phyloP scores from a whole-genome alignment of 2,888 invertebrate genomes.

The Cactoblastis cactorum region DNA sequence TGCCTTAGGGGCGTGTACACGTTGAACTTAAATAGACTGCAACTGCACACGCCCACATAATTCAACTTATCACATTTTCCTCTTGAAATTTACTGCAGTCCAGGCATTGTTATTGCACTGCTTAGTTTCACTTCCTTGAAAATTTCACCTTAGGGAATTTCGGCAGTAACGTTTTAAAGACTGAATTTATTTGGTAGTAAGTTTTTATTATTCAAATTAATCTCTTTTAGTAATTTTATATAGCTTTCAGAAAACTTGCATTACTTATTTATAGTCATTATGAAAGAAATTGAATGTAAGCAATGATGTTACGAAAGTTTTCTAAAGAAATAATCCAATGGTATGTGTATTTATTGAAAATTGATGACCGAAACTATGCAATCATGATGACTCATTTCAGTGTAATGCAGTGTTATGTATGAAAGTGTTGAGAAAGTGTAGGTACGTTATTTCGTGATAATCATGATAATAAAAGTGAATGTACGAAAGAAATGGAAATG shows the following conservation, averaged over 20 bases:
- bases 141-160: neutral
- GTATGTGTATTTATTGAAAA: neutral
- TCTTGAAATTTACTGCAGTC: neutral
- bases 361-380: neutral
- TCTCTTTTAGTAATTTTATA: neutral
- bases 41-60: slow-evolving; percentile 1
- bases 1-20: slow-evolving; percentile 37
- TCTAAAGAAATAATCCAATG: neutral
- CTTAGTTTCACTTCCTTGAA: neutral
- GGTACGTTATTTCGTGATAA: slow-evolving; percentile 35
- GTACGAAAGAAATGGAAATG: too few relatives aligned
- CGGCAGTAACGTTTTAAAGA: too few relatives aligned
- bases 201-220: neutral
- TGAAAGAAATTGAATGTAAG: neutral
- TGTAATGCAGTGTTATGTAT: neutral
- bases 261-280: too few relatives aligned
- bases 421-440: slow-evolving; percentile 28
- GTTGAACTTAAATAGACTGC: slow-evolving; percentile 4
- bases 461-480: too few relatives aligned
- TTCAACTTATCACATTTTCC: neutral
- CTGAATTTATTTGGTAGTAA: too few relatives aligned
- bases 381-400: neutral
- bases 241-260: neutral
- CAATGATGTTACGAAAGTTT: neutral
- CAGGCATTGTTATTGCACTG: neutral